A percentile compares a stretch with the other conserved stretches of the same genome.
These are phyloP conservation scores for Felis chaus DNA, from an alignment of 2,113 vertebrate species.

Conservation along the genomic window DNA sequence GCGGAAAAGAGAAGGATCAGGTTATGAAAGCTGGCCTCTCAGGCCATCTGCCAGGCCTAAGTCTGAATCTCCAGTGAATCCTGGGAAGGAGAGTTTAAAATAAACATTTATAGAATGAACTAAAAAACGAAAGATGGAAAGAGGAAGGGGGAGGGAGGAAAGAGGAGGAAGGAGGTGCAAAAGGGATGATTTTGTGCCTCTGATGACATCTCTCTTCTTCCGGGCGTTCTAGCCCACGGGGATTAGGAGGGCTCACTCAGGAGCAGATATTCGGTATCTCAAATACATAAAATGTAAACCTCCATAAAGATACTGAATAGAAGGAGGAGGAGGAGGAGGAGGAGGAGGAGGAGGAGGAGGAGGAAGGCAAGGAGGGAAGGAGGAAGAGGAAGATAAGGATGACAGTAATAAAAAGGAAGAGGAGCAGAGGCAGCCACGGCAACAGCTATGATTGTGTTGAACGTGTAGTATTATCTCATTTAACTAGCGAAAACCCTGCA, in stretches of 20 bases:
- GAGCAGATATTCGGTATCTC: neutral
- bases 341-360: neutral
- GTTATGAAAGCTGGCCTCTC: slow-evolving; percentile 57
- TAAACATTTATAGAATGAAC: slow-evolving; percentile 59
- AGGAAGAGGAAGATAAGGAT: no score
- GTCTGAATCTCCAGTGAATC: slow-evolving; percentile 53
- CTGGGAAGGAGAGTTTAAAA: slow-evolving; percentile 59
- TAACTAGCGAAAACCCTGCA: neutral
- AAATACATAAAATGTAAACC: slow-evolving; percentile 2
- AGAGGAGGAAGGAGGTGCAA: neutral
- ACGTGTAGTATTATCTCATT: neutral
- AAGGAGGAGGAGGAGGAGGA: neutral
- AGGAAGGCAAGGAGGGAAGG: no score
- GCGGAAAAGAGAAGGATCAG: slow-evolving; percentile 57
- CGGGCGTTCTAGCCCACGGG: neutral
- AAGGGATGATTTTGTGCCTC: neutral
- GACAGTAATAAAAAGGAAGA: neutral
- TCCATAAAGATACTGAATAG: neutral
- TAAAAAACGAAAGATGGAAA: slow-evolving; percentile 46
- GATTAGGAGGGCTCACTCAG: neutral
- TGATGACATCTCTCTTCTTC: neutral
- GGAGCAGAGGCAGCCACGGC: neutral
- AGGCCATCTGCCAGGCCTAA: slow-evolving; percentile 56
- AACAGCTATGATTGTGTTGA: neutral
- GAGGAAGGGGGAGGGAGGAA: neutral